Evolutionary conservation across 2,888 invertebrate species (phyloP).

Genomic region (Tiliacea citrago): DNA sequence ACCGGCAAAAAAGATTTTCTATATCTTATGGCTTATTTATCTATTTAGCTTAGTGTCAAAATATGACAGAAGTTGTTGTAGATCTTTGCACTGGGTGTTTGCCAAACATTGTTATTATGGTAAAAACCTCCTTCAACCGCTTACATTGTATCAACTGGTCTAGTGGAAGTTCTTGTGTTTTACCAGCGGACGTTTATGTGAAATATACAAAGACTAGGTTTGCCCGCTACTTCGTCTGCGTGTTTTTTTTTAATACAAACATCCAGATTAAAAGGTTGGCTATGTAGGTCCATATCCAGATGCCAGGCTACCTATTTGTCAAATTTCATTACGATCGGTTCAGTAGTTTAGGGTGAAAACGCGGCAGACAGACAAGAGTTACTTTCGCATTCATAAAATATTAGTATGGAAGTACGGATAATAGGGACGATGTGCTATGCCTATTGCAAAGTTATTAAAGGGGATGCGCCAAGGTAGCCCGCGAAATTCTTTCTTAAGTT

Average conservation of each 20-base stretch:
- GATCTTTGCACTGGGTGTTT: background rate
- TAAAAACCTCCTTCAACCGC: background rate
- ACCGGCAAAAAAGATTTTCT: background rate
- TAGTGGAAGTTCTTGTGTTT: constrained; percentile 8
- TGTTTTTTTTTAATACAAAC: background rate
- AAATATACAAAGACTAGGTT: background rate
- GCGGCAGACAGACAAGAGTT: background rate
- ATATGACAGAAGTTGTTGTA: background rate
- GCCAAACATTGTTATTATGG: constrained; percentile 1
- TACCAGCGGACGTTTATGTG: constrained; percentile 19
- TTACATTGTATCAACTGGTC: constrained; percentile 16
- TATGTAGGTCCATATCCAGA: background rate
- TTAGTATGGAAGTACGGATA: too few relatives aligned
- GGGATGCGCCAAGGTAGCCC: too few relatives aligned
- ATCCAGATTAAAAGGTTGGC: too few relatives aligned
- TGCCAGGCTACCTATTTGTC: background rate
- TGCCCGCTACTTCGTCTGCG: too few relatives aligned
- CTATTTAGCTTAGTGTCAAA: too few relatives aligned
- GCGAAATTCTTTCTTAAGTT: too few relatives aligned
- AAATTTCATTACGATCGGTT: background rate
- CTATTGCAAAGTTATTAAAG: background rate
- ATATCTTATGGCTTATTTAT: too few relatives aligned
- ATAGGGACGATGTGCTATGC: background rate
- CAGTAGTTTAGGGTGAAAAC: background rate
- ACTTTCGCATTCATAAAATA: background rate